Conservation (phyloP, 2,797 vertebrate species). For the Gymnodraco acuticeps region DNA sequence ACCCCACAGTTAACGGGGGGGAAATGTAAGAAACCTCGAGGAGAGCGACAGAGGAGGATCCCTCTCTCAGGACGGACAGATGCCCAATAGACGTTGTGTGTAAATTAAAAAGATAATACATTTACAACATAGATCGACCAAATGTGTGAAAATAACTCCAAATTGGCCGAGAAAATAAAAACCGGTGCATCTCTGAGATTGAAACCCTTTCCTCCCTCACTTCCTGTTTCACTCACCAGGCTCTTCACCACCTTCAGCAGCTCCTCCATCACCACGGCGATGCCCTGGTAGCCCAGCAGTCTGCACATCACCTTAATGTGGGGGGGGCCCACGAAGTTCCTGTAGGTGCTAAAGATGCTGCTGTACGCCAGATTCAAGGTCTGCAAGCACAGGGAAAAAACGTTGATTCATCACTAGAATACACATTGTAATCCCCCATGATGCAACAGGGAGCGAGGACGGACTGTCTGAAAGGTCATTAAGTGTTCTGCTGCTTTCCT, state of each 20-base stretch:
- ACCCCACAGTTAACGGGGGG: too few relatives aligned
- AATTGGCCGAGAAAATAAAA: too few relatives aligned
- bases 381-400: slow-evolving; percentile 69
- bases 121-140: too few relatives aligned
- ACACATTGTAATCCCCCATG: neutral
- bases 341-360: slow-evolving; percentile 94
- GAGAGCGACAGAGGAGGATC: too few relatives aligned
- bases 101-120: too few relatives aligned
- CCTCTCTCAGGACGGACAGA: too few relatives aligned
- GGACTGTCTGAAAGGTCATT: neutral
- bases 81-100: too few relatives aligned
- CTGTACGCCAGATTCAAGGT: slow-evolving; percentile 96
- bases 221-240: slow-evolving; percentile 85
- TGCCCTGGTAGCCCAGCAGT: slow-evolving; percentile 98
- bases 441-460: neutral
- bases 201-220: too few relatives aligned
- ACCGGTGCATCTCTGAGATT: too few relatives aligned
- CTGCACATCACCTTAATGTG: slow-evolving; percentile 98
- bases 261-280: slow-evolving; percentile 99
- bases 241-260: slow-evolving; percentile 99
- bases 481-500: neutral
- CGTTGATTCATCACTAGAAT: neutral
- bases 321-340: slow-evolving; percentile 95
- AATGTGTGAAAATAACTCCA: too few relatives aligned
- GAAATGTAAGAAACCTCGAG: too few relatives aligned